A percentile compares a stretch with the other conserved stretches of the same genome.
These are phyloP conservation scores for Cirrhinus molitorella DNA, from an alignment of 2,797 vertebrate species.

Conservation along the genomic window DNA sequence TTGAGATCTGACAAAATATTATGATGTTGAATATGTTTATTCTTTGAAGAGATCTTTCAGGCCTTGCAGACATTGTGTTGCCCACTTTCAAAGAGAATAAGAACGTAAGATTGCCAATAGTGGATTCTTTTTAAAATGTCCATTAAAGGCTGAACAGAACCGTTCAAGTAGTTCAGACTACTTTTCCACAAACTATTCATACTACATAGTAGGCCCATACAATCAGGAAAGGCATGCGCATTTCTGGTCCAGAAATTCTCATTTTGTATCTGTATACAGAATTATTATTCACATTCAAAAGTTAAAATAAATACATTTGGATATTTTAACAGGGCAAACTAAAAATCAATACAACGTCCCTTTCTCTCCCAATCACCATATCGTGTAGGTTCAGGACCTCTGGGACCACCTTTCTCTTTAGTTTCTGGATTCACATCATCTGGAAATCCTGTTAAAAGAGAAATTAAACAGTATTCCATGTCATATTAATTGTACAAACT, in stretches of 20 bases:
- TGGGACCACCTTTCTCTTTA: conserved; percentile 93
- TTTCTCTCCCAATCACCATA: conserved; percentile 98
- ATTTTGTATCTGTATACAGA: conserved; percentile 3
- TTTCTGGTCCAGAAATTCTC: background rate
- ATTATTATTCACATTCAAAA: background rate
- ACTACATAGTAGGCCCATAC: conserved; percentile 1
- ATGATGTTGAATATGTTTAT: background rate
- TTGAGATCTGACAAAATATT: background rate
- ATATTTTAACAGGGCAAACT: conserved; percentile 56
- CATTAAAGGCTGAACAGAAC: background rate
- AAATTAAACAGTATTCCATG: background rate
- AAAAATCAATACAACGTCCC: conserved; percentile 97
- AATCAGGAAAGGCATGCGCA: background rate
- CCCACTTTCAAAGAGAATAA: background rate
- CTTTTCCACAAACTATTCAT: background rate
- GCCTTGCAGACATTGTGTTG: background rate
- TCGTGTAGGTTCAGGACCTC: conserved; percentile 95
- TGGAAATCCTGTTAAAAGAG: conserved; percentile 83
- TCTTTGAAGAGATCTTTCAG: background rate
- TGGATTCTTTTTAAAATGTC: background rate
- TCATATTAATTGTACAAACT: background rate
- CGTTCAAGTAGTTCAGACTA: conserved; percentile 7
- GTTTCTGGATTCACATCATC: conserved; percentile 91
- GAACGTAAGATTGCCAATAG: background rate
- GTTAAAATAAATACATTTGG: background rate